phyloP scores from a whole-genome alignment of 2,797 vertebrate genomes.

The Furcifer pardalis region DNA sequence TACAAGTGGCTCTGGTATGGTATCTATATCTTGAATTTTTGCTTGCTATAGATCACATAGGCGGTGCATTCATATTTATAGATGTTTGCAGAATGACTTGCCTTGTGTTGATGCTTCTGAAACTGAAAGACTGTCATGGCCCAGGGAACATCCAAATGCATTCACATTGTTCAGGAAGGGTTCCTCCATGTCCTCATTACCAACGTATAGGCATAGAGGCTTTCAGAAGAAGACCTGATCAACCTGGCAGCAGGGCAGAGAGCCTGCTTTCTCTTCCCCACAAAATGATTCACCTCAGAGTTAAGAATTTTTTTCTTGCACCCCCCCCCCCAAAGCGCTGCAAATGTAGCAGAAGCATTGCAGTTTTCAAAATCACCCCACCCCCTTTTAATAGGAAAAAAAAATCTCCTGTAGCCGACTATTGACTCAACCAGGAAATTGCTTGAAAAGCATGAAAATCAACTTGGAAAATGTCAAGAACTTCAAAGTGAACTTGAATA shows the following conservation, averaged over 20 bases:
- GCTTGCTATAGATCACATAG: too few relatives aligned
- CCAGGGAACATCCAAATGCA: too few relatives aligned
- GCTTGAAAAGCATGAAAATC: background rate
- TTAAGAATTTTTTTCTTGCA: background rate
- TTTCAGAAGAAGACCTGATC: background rate
- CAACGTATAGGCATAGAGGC: background rate
- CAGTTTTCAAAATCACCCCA: background rate
- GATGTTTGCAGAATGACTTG: too few relatives aligned
- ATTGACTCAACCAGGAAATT: background rate
- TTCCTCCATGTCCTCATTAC: background rate
- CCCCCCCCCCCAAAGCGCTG: background rate
- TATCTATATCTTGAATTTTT: too few relatives aligned
- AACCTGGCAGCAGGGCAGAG: background rate
- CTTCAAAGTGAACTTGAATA: background rate
- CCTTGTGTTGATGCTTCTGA: too few relatives aligned
- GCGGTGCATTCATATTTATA: too few relatives aligned
- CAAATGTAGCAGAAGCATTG: background rate
- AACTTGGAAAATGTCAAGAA: background rate
- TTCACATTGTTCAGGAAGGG: too few relatives aligned
- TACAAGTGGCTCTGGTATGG: too few relatives aligned
- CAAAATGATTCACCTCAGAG: background rate
- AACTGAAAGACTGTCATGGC: too few relatives aligned
- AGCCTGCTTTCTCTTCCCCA: too few relatives aligned
- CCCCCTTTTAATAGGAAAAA: background rate
- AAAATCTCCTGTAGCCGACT: background rate